Evolutionary conservation across 1,140 invertebrate species (phyloP), one percentile per base, ranked within the genome.

Genomic region (Cataglyphis hispanica): DNA sequence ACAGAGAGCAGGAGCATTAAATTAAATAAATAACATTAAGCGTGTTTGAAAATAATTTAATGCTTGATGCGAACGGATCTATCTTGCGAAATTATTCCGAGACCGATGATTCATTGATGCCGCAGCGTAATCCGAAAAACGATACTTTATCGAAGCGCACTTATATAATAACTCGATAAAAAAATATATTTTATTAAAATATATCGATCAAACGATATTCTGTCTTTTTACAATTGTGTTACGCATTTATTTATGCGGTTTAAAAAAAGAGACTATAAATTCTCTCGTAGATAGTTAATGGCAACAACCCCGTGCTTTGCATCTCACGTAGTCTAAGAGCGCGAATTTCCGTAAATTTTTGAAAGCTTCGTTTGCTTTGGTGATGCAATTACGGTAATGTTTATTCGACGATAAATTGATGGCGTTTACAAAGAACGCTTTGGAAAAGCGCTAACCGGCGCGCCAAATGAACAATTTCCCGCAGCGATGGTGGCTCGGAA

Each of bases 331-430:
- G 4, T 69, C 16, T 40, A 0, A 10, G 31, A 60, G 16, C 3
- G 13, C n/a, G 43, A 81, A 72, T 72, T 46, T 46, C 34, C 10
- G n/a, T 22, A 27, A 60, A 58, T 19, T 40, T 74, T 72, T 31
- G 37, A n/a, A 50, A 80, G 43, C 10, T 58, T 40, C 50, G 19
- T 37, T 69, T 80, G 22, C 43, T 25, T 25, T 31, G 63, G 22
- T 74, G 27, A 27, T 53, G 25, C 19, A 72, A 83, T 83, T 74
- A 83, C 53, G 78, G 27, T 61, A 63, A 83, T 83, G 53, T 83
- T 83, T 61, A 83, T 83, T 83, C 56, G 25, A 60, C 53, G 53
- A 74, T 83, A 83, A 83, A 83, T 83, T 61, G 78, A 83, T 27
- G 53, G 25, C 66, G 22, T 74, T 83, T 74, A 74, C 78, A 83